Evolutionary conservation across 2,888 invertebrate genomes (phyloP), one percentile per base, ranked within the genome.

Genomic region (Apamea monoglypha): DNA sequence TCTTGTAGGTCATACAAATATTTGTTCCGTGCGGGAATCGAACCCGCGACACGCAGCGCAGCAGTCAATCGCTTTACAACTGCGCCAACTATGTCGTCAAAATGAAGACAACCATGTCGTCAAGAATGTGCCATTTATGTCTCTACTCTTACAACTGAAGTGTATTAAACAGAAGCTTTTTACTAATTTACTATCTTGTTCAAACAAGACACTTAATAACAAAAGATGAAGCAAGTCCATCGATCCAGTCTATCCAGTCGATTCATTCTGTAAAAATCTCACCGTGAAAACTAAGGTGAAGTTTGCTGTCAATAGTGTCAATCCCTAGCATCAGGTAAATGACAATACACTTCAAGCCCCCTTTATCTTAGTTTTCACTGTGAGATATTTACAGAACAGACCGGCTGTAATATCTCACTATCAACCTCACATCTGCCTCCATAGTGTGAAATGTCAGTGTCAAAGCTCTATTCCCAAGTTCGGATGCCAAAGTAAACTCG

Each of bases 361-460:
- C 7, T 53, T n/a, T 4, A 59, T 1, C n/a, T 59, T n/a, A n/a
- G 56, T 59, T 59, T 59, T n/a, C n/a, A n/a, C 56, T 12, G n/a
- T n/a, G 10, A 14, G 1, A n/a, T n/a, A 12, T 56, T 59, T 1
- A 59, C 56, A 59, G 12, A n/a, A n/a, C 56, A n/a, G 56, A 59
- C 12, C 1, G 12, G 1, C 56, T 56, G 56, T 44, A 77, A 53
- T 64, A 64, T 18, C 32, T 66, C 40, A 32, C 10, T 44, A n/a
- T 12, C 16, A 12, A 44, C n/a, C 12, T 16, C 14, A 16, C 1
- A 47, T 56, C 29, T 44, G 36, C 32, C n/a, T 16, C 2, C 10
- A 74, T 16, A 25, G 32, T 71, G 40, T 72, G 8, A 40, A 76
- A 80, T 67, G 21, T 59, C n/a, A 69, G 59, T 1, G 16, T 40